Percentiles rank a stretch among this genome's conserved stretches.
phyloP scores from a whole-genome alignment of 2,797 vertebrate genomes.

The Malacoctenus gilli region DNA sequence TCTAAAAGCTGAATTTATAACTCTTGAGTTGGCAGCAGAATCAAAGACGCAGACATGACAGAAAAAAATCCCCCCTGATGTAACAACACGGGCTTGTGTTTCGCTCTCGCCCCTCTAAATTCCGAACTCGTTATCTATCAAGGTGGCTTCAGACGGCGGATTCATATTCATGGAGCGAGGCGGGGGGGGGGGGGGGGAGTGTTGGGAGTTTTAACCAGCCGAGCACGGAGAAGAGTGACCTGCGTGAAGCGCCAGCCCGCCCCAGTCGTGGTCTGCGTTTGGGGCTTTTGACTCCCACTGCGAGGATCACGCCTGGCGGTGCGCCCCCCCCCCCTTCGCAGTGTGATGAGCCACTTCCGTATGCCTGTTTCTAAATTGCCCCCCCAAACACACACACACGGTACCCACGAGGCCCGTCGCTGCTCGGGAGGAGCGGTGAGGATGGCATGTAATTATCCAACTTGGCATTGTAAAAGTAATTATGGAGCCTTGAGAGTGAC shows the following conservation, averaged over 20 bases:
- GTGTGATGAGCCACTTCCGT: constrained; percentile 41
- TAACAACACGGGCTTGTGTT: not conserved
- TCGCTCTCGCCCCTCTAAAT: constrained; percentile 7
- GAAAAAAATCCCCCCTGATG: not conserved
- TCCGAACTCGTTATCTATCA: constrained; percentile 22
- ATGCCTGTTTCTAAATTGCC: constrained; percentile 35
- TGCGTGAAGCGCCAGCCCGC: constrained; percentile 43
- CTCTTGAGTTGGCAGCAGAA: not conserved
- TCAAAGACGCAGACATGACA: not conserved
- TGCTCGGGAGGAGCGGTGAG: constrained; percentile 7
- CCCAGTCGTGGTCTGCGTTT: constrained; percentile 23
- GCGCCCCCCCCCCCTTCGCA: constrained; percentile 15
- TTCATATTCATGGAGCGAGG: constrained; percentile 44
- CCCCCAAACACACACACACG: too few species aligned
- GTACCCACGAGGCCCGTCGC: constrained; percentile 7
- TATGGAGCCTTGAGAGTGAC: constrained; percentile 26
- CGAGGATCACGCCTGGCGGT: constrained; percentile 30
- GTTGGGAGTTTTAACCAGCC: too few species aligned
- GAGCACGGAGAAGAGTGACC: constrained; percentile 42
- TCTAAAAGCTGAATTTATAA: too few species aligned
- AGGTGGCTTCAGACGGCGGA: not conserved
- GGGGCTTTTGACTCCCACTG: constrained; percentile 33
- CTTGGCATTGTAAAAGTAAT: constrained; percentile 28
- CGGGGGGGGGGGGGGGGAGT: too few species aligned
- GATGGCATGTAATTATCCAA: constrained; percentile 38